These are phyloP conservation scores for Seriola aureovittata DNA, from an alignment of 2,113 vertebrate species.

Conservation along the genomic window DNA sequence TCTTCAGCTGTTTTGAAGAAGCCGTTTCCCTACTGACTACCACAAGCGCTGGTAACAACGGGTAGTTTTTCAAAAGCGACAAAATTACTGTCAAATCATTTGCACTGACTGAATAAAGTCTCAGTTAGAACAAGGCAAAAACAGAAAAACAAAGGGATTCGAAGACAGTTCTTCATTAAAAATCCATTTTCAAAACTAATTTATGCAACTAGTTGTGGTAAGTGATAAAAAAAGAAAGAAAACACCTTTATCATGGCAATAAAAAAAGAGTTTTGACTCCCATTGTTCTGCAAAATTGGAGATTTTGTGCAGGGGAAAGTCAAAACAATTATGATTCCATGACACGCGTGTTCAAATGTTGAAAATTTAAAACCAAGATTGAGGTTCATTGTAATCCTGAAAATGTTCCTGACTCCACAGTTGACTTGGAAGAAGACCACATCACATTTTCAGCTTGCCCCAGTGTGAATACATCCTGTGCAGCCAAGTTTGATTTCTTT, in stretches of 20 bases:
- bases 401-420: conserved; percentile 11
- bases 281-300: neutral
- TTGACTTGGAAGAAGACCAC: neutral
- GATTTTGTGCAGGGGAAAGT: neutral
- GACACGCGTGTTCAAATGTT: neutral
- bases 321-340: conserved; percentile 17
- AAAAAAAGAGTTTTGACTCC: conserved; percentile 3
- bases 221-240: neutral
- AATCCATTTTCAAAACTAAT: conserved; percentile 20
- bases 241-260: neutral
- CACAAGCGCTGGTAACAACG: neutral
- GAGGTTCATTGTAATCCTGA: neutral
- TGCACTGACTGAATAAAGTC: conserved; percentile 4
- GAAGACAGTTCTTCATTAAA: conserved; percentile 34
- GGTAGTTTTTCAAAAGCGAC: conserved; percentile 41
- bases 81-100: conserved; percentile 35
- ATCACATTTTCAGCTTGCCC: conserved; percentile 11
- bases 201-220: conserved; percentile 20
- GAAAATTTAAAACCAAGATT: neutral
- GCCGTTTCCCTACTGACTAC: neutral
- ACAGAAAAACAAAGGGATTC: conserved; percentile 26
- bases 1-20: conserved; percentile 17
- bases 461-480: conserved; percentile 37
- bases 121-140: neutral
- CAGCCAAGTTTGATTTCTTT: conserved; percentile 39